Base-by-base conservation (phyloP, 2,113 vertebrate species). In the Pachyramphus minor region DNA sequence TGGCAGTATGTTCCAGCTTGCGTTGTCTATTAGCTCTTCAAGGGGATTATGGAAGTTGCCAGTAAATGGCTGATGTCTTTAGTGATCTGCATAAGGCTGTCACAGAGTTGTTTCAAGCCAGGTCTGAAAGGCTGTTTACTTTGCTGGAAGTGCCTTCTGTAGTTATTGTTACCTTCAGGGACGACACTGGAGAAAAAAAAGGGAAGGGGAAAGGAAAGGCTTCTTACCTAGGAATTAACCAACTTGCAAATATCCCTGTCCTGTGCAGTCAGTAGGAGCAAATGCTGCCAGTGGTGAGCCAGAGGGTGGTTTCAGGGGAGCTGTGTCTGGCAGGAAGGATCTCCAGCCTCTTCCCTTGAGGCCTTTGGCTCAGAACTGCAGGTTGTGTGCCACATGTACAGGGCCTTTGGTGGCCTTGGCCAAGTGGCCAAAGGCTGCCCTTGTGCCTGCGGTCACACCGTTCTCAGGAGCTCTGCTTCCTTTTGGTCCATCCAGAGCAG, bases 21-120 rank as follows among this genome's bases (percentile, higher is more conserved):
- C 44, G 88, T 90, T 84, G 23, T 84, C 47, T 50, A 0, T 91
- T 64, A 56, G 37, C 50, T 62, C 59, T 85, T 87, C 76, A 71
- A 93, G 75, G 28, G 74, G 79, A 84, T 87, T 78, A 73, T 83
- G 37, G 75, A 80, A 74, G 62, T 81, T 56, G 59, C 95, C 62
- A 62, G 23, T 74, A 66, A 72, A 62, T 67, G 87, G 72, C 76
- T 77, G n/a, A 52, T 64, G 37, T 84, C 87, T 78, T 87, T 35
- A 35, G 74, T 53, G 52, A 59, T 81, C 35, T 96, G 56, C 6
- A 4, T 68, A 75, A 84, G 59, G 63, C 91, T 91, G 88, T 88
- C 75, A 75, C 13, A 24, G 75, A 33, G 44, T 56, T 84, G 86
- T 86, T 96, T 86, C 73, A 78, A 72, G 77, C 52, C 58, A 64